Evolutionary conservation across 2,113 vertebrate species (phyloP).

Genomic region (Gnathonemus echidnorhynchus): DNA sequence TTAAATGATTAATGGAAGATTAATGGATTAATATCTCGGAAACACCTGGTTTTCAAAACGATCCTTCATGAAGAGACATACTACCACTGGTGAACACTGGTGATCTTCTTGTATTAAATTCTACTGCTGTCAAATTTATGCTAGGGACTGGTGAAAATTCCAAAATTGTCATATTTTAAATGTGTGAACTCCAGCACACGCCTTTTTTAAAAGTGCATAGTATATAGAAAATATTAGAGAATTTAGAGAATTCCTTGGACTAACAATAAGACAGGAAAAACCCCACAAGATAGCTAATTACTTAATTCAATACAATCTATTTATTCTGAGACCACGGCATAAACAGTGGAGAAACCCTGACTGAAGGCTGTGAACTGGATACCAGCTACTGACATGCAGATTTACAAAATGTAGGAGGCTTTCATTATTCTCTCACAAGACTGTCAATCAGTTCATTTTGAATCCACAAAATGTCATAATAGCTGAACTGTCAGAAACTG

Average conservation of each 20-base stretch:
- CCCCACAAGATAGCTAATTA: not conserved
- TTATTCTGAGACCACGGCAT: not conserved
- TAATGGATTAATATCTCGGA: not conserved
- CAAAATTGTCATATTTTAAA: not conserved
- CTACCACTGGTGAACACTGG: not conserved
- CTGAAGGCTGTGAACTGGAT: not conserved
- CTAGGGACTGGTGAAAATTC: not conserved
- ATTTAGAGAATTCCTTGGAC: not conserved
- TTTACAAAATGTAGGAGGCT: not conserved
- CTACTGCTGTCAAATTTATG: not conserved
- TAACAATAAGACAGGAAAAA: not conserved
- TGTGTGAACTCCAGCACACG: not conserved
- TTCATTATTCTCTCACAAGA: not conserved
- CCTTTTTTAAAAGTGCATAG: not conserved
- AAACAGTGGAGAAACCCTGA: not conserved
- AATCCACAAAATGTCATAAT: not conserved
- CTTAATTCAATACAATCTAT: not conserved
- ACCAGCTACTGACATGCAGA: not conserved
- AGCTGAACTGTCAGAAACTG: not conserved
- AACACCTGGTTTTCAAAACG: not conserved
- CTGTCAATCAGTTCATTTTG: not conserved
- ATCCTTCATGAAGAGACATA: not conserved
- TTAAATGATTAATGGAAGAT: not conserved
- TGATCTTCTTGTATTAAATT: not conserved
- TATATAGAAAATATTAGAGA: not conserved